A percentile compares a stretch with the other conserved stretches of the same genome.
Evolutionary conservation across 2,888 invertebrate species (phyloP).

Genomic region (Pristionchus entomophagus): DNA sequence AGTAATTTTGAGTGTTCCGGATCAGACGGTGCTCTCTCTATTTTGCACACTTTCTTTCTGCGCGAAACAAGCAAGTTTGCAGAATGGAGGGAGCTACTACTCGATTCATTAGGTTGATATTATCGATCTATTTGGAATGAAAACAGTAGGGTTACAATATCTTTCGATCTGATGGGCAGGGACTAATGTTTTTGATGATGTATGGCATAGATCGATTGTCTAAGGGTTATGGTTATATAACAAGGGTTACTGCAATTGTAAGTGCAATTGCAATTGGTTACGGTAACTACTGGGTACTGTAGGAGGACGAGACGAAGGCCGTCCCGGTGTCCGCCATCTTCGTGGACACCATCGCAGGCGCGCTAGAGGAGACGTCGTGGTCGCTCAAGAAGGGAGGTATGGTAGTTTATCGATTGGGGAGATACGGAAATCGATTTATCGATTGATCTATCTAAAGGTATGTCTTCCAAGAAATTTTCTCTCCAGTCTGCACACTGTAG

Average conservation of each 20-base stretch:
- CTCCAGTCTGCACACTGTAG: too few species aligned
- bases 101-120: not conserved
- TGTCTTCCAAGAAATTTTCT: too few species aligned
- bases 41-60: too few species aligned
- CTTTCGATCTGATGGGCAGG: not conserved
- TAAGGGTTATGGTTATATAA: too few species aligned
- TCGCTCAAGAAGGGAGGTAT: constrained; percentile 40
- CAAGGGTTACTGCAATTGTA: too few species aligned
- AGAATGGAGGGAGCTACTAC: too few species aligned
- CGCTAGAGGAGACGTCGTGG: constrained; percentile 44
- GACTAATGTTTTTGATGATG: too few species aligned
- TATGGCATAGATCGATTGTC: too few species aligned
- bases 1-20: too few species aligned
- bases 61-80: not conserved
- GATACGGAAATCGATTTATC: too few species aligned
- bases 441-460: too few species aligned
- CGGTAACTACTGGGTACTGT: not conserved
- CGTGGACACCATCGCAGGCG: constrained; percentile 41
- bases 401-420: not conserved
- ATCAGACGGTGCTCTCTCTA: too few species aligned
- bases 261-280: not conserved
- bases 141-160: not conserved
- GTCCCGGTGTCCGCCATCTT: constrained; percentile 29
- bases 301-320: not conserved
- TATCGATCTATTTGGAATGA: not conserved